A percentile compares a stretch with the other conserved stretches of the same genome.
phyloP scores from a whole-genome alignment of 2,113 vertebrate genomes.

The Tupaia chinensis region DNA sequence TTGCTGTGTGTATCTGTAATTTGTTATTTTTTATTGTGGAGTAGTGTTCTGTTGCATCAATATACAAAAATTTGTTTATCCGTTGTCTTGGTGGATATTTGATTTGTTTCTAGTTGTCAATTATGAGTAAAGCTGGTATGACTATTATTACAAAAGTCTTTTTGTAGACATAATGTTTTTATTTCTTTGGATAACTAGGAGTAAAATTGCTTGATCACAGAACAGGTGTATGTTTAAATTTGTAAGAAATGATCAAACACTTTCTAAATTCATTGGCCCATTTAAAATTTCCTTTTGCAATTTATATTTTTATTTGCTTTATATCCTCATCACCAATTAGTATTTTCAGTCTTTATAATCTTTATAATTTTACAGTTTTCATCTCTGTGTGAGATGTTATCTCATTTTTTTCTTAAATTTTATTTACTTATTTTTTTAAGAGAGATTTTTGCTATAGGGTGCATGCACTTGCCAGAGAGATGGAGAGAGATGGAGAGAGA shows the following conservation, averaged over 20 bases:
- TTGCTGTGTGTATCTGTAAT: background rate
- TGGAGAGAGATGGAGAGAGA: too few relatives aligned
- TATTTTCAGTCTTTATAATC: conserved; percentile 1
- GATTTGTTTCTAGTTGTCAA: conserved; percentile 7
- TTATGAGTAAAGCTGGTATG: background rate
- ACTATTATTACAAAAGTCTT: background rate
- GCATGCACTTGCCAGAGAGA: too few relatives aligned
- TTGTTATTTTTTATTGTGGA: background rate
- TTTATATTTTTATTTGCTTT: background rate
- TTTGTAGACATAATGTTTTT: background rate
- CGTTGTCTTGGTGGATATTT: background rate
- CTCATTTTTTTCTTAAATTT: background rate
- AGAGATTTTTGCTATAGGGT: too few relatives aligned
- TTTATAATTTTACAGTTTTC: background rate
- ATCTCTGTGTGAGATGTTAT: background rate
- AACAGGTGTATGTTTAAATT: background rate
- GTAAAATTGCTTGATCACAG: background rate
- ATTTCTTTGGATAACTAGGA: background rate
- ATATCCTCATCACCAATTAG: background rate
- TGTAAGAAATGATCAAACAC: background rate
- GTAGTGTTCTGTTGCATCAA: background rate
- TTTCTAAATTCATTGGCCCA: background rate
- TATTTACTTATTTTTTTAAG: too few relatives aligned
- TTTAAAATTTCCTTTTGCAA: background rate
- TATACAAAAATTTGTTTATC: background rate